Conservation (phyloP, 2,113 vertebrate species). For the Tapirus terrestris region DNA sequence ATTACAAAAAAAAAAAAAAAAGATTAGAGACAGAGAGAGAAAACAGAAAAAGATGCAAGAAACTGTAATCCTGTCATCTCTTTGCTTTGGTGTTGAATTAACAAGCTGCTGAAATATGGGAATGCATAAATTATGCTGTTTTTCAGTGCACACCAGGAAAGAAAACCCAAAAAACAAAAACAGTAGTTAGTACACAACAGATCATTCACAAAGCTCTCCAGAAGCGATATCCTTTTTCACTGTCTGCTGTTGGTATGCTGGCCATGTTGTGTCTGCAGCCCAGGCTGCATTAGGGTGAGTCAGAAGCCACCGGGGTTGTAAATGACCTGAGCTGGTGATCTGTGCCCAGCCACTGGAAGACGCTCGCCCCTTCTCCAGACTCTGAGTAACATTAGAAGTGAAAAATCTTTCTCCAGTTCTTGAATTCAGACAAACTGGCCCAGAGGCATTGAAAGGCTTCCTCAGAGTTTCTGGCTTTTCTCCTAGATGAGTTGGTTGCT, state of each 20-base stretch:
- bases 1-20: background rate
- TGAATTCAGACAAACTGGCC: background rate
- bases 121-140: background rate
- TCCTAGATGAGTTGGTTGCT: background rate
- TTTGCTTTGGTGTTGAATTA: slow-evolving; percentile 47
- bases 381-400: background rate
- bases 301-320: background rate
- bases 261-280: background rate
- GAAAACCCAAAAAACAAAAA: too few relatives aligned
- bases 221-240: background rate
- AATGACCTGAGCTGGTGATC: background rate
- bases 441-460: background rate
- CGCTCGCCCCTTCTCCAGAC: background rate
- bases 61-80: background rate
- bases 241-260: background rate
- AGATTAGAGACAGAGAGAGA: background rate
- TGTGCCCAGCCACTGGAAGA: background rate
- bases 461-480: slow-evolving; percentile 28
- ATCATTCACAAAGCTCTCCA: background rate
- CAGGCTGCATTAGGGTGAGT: background rate
- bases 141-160: background rate
- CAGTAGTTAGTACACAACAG: background rate
- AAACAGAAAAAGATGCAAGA: background rate
- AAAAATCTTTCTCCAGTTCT: background rate
- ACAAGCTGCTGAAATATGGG: background rate